Evolutionary conservation across 1,140 invertebrate genomes (phyloP).

Genomic region (Geopemphigus sp.): DNA sequence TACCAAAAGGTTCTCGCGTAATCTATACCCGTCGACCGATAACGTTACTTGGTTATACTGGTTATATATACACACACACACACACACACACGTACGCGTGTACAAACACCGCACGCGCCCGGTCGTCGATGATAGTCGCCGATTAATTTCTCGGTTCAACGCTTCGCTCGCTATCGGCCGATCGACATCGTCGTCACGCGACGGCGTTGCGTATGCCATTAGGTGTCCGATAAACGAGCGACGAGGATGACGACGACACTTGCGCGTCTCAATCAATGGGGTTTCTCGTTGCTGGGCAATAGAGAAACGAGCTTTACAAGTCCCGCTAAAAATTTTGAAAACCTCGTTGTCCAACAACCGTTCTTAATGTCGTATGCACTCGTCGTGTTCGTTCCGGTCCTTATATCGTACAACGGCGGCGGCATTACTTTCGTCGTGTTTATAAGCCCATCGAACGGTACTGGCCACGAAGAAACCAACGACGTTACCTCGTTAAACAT

Average conservation of each 20-base stretch:
- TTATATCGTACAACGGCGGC: too few species aligned
- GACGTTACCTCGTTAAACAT: too few species aligned
- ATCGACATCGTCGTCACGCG: background rate
- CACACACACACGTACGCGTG: too few species aligned
- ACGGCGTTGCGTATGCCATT: background rate
- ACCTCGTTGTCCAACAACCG: too few species aligned
- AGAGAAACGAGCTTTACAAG: too few species aligned
- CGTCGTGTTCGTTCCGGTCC: too few species aligned
- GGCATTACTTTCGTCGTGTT: too few species aligned
- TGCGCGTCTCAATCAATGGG: conserved; percentile 29
- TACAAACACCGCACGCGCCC: background rate
- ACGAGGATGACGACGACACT: background rate
- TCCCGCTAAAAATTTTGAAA: too few species aligned
- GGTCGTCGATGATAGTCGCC: background rate
- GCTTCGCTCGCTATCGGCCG: conserved; percentile 1
- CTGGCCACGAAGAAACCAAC: too few species aligned
- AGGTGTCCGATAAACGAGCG: background rate
- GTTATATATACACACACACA: conserved; percentile 19
- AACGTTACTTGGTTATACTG: conserved; percentile 30
- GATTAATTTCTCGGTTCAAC: conserved; percentile 37
- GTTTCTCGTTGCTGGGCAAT: too few species aligned
- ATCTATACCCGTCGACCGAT: conserved; percentile 24
- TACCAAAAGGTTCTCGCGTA: background rate
- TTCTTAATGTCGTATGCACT: too few species aligned
- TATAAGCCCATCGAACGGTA: too few species aligned